Evolutionary conservation across 1,140 invertebrate species (phyloP).

Genomic region (Leptonema lineaticorne): DNA sequence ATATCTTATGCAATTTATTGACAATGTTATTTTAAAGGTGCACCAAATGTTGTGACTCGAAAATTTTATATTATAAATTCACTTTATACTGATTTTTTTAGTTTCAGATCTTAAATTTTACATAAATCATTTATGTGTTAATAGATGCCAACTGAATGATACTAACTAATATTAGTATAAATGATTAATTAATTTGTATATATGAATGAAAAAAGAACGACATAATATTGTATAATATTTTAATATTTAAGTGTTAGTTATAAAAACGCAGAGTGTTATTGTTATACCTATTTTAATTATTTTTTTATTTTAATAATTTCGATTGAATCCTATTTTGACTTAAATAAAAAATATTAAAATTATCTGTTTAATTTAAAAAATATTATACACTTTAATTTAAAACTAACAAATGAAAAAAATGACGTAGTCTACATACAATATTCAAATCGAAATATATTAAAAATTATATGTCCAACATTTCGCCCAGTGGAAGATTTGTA

Average conservation of each 20-base stretch:
- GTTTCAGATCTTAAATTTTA: conserved; percentile 17
- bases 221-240: conserved; percentile 19
- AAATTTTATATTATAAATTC: conserved; percentile 15
- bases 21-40: neutral
- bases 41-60: neutral
- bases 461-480: no score
- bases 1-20: neutral
- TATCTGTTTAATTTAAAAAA: no score
- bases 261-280: conserved; percentile 15
- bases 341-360: no score
- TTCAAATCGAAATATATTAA: no score
- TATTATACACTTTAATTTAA: no score
- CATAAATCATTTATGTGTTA: conserved; percentile 11
- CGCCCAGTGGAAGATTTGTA: no score
- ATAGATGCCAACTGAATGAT: conserved; percentile 25
- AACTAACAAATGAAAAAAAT: no score
- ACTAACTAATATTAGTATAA: conserved; percentile 7
- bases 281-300: neutral
- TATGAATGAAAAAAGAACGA: conserved; percentile 13
- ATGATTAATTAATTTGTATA: conserved; percentile 20
- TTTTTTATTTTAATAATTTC: neutral
- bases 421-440: no score
- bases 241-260: conserved; percentile 1
- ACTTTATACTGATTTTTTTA: conserved; percentile 2
- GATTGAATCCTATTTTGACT: neutral